phyloP scores from a whole-genome alignment of 2,888 invertebrate species.

The Noctua fimbriata region DNA sequence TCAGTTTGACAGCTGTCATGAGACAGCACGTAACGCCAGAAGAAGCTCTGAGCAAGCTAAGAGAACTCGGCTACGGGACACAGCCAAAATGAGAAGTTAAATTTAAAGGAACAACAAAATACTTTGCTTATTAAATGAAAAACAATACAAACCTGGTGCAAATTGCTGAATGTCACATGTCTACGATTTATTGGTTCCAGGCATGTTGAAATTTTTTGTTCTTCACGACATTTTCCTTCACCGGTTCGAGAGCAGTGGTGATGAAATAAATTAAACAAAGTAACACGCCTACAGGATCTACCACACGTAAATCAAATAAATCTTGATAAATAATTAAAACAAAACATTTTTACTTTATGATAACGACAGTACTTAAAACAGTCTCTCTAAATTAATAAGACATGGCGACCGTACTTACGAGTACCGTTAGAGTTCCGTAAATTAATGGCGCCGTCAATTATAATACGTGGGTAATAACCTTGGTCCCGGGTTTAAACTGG shows the following conservation, averaged over 20 bases:
- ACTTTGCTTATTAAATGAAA: not conserved
- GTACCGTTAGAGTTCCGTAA: not conserved
- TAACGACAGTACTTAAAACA: slow-evolving; percentile 11
- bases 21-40: not conserved
- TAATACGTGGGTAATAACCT: slow-evolving; percentile 19
- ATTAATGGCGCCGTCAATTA: slow-evolving; percentile 25
- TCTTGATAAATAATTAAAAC: not conserved
- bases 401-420: slow-evolving; percentile 29
- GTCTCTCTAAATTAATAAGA: slow-evolving; percentile 13
- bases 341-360: not conserved
- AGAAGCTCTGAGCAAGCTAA: not conserved
- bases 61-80: not conserved
- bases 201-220: not conserved
- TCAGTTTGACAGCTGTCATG: not conserved
- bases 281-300: not conserved
- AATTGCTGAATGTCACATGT: not conserved
- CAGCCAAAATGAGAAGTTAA: not conserved
- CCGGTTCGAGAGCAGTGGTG: too few species aligned
- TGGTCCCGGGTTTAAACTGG: not conserved
- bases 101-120: not conserved
- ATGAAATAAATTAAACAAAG: not conserved
- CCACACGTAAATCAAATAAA: not conserved
- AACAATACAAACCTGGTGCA: not conserved
- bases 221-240: not conserved
- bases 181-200: not conserved